A percentile compares a stretch with the other conserved stretches of the same genome.
phyloP scores from a whole-genome alignment of 2,113 vertebrate genomes.

The Antidorcas marsupialis region DNA sequence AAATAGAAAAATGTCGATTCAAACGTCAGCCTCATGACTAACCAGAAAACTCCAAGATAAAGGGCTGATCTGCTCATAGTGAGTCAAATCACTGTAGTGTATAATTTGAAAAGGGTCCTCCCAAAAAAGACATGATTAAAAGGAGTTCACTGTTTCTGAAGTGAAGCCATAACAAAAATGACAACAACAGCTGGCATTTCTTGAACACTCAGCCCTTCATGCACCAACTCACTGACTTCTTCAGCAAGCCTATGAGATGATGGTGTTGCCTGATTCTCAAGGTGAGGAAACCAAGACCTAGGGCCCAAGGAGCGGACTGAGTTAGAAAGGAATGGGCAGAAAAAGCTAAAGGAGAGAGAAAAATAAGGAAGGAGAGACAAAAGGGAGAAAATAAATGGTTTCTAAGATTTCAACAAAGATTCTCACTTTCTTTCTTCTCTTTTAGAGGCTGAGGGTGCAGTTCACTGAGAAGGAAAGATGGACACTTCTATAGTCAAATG shows the following conservation, averaged over 20 bases:
- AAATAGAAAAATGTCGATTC: neutral
- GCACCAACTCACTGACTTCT: rapidly evolving
- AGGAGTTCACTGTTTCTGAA: neutral
- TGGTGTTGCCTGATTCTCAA: rapidly evolving
- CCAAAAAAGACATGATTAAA: neutral
- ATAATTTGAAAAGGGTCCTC: neutral
- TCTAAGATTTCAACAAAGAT: neutral
- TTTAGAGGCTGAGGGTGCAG: neutral
- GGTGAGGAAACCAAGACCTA: neutral
- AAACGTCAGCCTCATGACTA: neutral
- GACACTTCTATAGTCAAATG: neutral
- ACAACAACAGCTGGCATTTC: neutral
- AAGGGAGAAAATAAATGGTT: neutral
- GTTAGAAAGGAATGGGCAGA: neutral
- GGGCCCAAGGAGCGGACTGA: neutral
- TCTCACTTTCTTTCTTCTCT: neutral
- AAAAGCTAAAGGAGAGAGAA: neutral
- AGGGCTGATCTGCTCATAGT: neutral
- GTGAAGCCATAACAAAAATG: neutral
- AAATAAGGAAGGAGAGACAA: neutral
- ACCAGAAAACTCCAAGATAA: neutral
- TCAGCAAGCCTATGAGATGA: neutral
- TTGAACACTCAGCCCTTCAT: neutral
- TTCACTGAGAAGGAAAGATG: neutral
- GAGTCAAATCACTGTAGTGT: neutral